Conservation (phyloP, 2,888 invertebrate genomes). For the Volucella bombylans region DNA sequence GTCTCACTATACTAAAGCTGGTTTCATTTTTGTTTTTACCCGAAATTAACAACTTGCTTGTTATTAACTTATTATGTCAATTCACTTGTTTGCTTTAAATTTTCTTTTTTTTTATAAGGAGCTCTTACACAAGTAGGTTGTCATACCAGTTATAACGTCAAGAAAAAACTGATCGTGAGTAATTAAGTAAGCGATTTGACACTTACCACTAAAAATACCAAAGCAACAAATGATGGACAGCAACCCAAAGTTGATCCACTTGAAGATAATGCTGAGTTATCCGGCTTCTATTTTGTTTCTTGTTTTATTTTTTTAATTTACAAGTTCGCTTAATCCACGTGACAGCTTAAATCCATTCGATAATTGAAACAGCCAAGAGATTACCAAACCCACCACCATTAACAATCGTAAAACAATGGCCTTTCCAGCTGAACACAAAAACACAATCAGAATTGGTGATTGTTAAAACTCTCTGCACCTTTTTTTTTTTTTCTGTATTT, state of each 20-base stretch:
- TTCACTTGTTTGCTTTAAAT: constrained; percentile 31
- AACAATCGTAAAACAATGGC: constrained; percentile 1
- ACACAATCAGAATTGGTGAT: constrained; percentile 30
- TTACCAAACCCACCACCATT: constrained; percentile 14
- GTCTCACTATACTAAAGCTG: constrained; percentile 26
- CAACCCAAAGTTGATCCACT: not conserved
- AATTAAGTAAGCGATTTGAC: constrained; percentile 18
- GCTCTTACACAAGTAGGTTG: constrained; percentile 30
- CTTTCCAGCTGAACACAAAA: constrained; percentile 18
- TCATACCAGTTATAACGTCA: constrained; percentile 34
- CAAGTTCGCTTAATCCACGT: constrained; percentile 27
- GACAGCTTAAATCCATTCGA: constrained; percentile 44
- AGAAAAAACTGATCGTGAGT: constrained; percentile 20
- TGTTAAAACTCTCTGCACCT: constrained; percentile 56
- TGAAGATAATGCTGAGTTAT: constrained; percentile 4
- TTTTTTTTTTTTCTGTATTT: not conserved
- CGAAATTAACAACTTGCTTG: constrained; percentile 19
- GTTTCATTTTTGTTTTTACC: constrained; percentile 46
- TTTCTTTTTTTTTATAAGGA: constrained; percentile 2
- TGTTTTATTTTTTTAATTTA: not conserved
- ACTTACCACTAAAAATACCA: constrained; percentile 32
- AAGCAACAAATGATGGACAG: constrained; percentile 16
- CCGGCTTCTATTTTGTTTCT: not conserved
- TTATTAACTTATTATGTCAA: constrained; percentile 27
- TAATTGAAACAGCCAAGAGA: constrained; percentile 19